Percentiles rank a stretch among this genome's conserved stretches.
Conservation (phyloP, 2,888 invertebrate genomes). For the Saturnia pavonia region DNA sequence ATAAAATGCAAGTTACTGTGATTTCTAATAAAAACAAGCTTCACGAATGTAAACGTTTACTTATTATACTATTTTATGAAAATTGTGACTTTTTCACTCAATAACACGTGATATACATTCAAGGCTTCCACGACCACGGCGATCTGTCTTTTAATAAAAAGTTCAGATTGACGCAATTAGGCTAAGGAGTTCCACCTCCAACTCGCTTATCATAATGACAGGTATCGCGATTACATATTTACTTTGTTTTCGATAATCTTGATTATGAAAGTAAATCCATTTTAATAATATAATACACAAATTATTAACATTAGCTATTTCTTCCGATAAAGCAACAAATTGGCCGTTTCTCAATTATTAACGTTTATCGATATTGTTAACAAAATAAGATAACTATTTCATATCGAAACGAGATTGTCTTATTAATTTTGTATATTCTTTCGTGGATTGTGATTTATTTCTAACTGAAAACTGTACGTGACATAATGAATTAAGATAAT, state of each 20-base stretch:
- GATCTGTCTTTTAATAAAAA: neutral
- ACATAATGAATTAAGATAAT: neutral
- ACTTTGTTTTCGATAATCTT: neutral
- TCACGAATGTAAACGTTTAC: no score
- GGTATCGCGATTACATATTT: neutral
- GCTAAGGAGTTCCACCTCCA: neutral
- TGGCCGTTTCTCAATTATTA: neutral
- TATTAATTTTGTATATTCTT: neutral
- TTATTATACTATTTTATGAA: neutral
- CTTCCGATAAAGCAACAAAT: neutral
- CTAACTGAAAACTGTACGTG: neutral
- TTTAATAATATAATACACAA: neutral
- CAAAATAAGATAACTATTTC: neutral
- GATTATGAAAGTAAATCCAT: neutral
- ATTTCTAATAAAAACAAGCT: neutral
- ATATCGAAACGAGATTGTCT: neutral
- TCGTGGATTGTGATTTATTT: no score
- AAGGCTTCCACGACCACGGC: neutral
- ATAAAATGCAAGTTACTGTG: neutral
- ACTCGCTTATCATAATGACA: neutral
- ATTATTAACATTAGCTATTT: neutral
- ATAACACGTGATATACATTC: neutral
- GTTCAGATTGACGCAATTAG: neutral
- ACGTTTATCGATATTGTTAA: neutral
- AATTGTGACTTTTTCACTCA: neutral